Base-by-base conservation (phyloP, 2,888 invertebrate genomes). In the Limnephilus auricula region DNA sequence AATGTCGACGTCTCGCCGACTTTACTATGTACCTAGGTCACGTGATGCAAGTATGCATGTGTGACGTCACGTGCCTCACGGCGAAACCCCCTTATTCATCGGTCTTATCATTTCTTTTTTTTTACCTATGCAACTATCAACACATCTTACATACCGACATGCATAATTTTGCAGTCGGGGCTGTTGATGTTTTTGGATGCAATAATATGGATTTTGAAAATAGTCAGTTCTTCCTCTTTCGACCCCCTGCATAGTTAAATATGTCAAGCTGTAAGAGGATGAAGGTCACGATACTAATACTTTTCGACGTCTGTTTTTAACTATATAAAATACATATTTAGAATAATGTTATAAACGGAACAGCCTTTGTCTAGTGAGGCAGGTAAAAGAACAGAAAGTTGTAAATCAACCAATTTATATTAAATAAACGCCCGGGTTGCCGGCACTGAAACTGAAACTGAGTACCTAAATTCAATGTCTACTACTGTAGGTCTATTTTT, bases 1-100 rank as follows among this genome's bases (percentile, higher is more conserved):
- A 90, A 87, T 90, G 90, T 90, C 90, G 80, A 79, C 65, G 50
- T 18, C 90, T 34, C 90, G 40, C 88, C 65, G 37, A 30, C 86
- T 86, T 50, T 50, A 50, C 25, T 5, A n/a, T 65, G n/a, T 65
- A 25, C 65, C 65, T n/a, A 65, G 25, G 25, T 65, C 65, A 65
- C 65, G 65, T 65, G 65, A 25, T 25, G n/a, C 45, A 15, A 2
- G 65, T 65, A 6, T 65, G 25, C 65, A 65, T n/a, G 65, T 78
- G 37, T 79, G 88, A 88, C 88, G 85, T 85, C 84, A 84, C 34
- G 82, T 3, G 82, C 32, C 32, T 2, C 15, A 82, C 82, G 13
- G 18, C 34, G 34, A 32, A 25, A 18, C 34, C 82, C 18, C 32
- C 82, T 31, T 45, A 45, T 45, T 45, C 45, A 45, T 65, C 40